These are phyloP conservation scores for Mionectes olivaceus DNA, from an alignment of 2,797 vertebrate species.

Conservation along the genomic window DNA sequence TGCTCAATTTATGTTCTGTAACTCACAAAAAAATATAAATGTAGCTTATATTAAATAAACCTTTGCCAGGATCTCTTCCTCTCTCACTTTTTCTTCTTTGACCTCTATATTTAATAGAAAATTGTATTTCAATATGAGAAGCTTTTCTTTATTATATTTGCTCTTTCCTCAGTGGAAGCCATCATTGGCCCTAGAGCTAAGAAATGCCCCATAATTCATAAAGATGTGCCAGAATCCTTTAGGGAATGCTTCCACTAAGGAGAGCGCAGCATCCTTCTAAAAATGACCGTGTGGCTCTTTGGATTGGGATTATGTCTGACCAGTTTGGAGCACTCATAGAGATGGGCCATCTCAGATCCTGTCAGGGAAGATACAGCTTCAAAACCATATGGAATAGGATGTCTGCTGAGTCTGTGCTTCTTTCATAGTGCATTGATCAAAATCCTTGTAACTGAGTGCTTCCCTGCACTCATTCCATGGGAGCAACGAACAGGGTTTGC, in stretches of 20 bases:
- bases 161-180: slow-evolving; percentile 2
- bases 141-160: slow-evolving; percentile 41
- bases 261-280: background rate
- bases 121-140: slow-evolving; percentile 54
- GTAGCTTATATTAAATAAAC: slow-evolving; percentile 65
- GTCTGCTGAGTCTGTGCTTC: background rate
- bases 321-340: background rate
- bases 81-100: slow-evolving; percentile 32
- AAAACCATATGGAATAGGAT: background rate
- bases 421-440: background rate
- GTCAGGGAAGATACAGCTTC: background rate
- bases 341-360: background rate
- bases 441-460: background rate
- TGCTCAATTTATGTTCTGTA: slow-evolving; percentile 67
- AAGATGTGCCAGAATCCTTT: background rate
- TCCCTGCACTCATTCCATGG: background rate
- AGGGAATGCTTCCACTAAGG: background rate
- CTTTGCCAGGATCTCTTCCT: slow-evolving; percentile 30
- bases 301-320: background rate
- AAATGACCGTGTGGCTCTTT: background rate
- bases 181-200: background rate
- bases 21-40: slow-evolving; percentile 59
- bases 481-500: background rate
- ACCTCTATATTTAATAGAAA: slow-evolving; percentile 53
- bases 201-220: background rate